Conservation (phyloP, 2,113 vertebrate species). For the Bubo bubo region DNA sequence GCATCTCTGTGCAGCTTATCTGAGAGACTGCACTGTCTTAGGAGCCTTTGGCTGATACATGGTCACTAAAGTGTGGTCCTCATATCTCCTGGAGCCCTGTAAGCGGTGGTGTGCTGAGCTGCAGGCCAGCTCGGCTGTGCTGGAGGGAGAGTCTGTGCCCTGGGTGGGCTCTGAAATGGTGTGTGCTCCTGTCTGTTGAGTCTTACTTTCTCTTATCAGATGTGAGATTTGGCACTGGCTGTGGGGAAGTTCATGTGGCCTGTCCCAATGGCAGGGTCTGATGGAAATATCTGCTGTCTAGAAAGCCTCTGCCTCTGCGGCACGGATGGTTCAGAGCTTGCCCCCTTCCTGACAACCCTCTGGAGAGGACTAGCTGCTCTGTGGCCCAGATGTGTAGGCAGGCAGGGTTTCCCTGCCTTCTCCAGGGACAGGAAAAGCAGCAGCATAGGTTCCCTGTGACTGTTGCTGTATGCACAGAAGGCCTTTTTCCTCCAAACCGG, state of each 20-base stretch:
- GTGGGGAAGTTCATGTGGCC: neutral
- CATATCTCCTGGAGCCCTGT: accelerated
- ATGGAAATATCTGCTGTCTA: neutral
- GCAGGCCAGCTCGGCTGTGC: neutral
- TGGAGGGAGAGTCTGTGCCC: neutral
- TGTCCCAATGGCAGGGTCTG: neutral
- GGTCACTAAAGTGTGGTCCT: neutral
- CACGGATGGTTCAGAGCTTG: accelerated
- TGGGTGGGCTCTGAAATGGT: neutral
- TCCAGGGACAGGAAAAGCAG: neutral
- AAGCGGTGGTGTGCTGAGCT: neutral
- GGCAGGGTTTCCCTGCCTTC: neutral
- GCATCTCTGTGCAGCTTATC: neutral
- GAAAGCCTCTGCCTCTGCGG: neutral
- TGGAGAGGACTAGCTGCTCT: neutral
- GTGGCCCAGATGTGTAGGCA: neutral
- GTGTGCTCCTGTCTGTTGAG: neutral
- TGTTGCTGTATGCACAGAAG: neutral
- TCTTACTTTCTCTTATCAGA: neutral
- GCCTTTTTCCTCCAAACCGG: neutral
- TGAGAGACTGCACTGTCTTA: neutral
- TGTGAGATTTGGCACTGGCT: neutral
- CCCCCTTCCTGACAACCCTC: neutral
- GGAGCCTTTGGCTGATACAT: neutral
- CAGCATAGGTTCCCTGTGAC: neutral